Base-by-base conservation (phyloP, 2,797 vertebrate genomes). In the Rhinophrynus dorsalis region DNA sequence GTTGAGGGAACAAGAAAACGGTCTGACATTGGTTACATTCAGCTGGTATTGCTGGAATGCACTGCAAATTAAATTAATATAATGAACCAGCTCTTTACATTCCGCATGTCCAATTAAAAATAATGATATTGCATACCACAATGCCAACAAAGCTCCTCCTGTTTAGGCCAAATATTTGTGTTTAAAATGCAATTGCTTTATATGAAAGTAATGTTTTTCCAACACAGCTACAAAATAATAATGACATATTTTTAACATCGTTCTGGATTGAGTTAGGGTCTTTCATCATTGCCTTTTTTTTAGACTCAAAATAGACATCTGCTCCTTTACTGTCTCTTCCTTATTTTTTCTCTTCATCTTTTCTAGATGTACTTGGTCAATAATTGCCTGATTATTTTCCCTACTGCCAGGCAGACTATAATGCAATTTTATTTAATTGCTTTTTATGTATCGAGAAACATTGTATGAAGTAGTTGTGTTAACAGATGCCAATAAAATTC, bases 31-130 rank as follows among this genome's bases (percentile, higher is more conserved):
- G 48, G 30, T 33, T 35, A 33, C 33, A 33, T 44, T 42, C 56
- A 5, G n/a, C 51, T 20, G 15, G 13, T 35, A 24, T 60, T 68
- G 24, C 37, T n/a, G 23, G 11, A 38, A 51, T 21, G 27, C 30
- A 33, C 35, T 51, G 21, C 32, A 42, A 52, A 50, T 26, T 69
- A 60, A 69, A 61, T 61, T 6, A 60, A 30, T 35, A 48, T 51
- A 68, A 68, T 60, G 33, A 69, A 52, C 57, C 44, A 29, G 33
- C 29, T 26, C 38, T 69, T 52, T 55, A 63, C 45, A 70, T 51
- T 57, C 52, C 50, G 27, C 57, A 64, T 45, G 55, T 33, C 35
- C 62, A 73, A 73, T 73, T 73, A 73, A 66, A 66, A 73, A 59
- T 72, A 72, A 72, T 73, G 69, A 66, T 29, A 72, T 64, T 42